Conservation (phyloP, 2,113 vertebrate genomes). For the Loxodonta africana region DNA sequence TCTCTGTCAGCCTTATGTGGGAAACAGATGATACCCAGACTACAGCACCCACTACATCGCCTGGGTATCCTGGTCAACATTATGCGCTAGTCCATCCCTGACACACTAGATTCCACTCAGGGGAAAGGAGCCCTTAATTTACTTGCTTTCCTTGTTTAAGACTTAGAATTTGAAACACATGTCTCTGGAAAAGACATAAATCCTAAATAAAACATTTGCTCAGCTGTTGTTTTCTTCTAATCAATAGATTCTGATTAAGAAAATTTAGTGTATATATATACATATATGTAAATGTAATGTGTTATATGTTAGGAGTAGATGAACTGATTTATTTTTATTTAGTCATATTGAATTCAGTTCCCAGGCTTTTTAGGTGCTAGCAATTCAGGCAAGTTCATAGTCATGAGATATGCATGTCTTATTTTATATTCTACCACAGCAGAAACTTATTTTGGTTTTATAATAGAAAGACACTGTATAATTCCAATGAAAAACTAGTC, state of each 20-base stretch:
- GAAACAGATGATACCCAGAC: neutral
- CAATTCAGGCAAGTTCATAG: neutral
- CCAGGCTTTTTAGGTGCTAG: conserved; percentile 20
- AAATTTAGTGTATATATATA: conserved; percentile 11
- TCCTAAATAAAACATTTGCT: neutral
- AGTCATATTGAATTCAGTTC: neutral
- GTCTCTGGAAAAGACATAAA: neutral
- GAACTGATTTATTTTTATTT: conserved; percentile 33
- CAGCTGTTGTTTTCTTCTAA: neutral
- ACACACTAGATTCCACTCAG: neutral
- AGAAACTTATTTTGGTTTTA: neutral
- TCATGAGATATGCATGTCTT: neutral
- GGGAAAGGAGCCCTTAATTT: neutral
- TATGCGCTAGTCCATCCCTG: neutral
- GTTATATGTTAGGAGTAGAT: conserved; percentile 2
- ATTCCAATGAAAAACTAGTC: neutral
- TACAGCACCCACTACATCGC: neutral
- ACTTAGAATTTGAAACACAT: neutral
- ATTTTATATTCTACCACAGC: neutral
- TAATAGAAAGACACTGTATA: neutral
- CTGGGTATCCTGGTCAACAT: neutral
- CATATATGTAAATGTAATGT: neutral
- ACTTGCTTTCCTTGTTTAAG: neutral
- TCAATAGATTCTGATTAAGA: conserved; percentile 43
- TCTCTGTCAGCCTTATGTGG: neutral